These are phyloP conservation scores for Megaustenia siamemsis DNA, from an alignment of 2,888 invertebrate genomes.

Conservation along the genomic window DNA sequence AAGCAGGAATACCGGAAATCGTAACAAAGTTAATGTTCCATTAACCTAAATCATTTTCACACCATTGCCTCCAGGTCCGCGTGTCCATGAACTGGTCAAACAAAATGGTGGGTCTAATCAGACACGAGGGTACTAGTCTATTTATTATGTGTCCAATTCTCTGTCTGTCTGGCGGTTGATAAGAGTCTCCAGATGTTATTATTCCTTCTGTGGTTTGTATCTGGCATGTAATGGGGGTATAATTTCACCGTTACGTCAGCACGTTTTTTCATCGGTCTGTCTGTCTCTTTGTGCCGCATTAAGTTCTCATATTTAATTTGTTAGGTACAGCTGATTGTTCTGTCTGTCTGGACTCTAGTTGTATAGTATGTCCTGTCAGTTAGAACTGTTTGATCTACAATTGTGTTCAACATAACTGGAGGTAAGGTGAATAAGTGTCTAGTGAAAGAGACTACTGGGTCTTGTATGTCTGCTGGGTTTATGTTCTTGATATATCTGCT, in stretches of 20 bases:
- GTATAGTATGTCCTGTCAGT: background rate
- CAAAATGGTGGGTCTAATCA: slow-evolving; percentile 6
- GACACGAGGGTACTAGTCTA: background rate
- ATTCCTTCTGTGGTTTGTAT: background rate
- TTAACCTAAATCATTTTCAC: slow-evolving; percentile 19
- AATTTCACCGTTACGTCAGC: too few relatives aligned
- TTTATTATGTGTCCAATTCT: background rate
- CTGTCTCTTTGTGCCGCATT: too few relatives aligned
- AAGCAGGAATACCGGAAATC: background rate
- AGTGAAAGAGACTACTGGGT: too few relatives aligned
- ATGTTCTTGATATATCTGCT: too few relatives aligned
- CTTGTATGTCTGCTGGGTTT: too few relatives aligned
- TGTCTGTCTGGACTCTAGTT: too few relatives aligned
- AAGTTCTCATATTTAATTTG: too few relatives aligned
- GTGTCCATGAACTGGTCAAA: background rate
- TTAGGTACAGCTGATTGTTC: too few relatives aligned
- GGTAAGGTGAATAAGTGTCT: background rate
- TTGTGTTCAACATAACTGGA: background rate
- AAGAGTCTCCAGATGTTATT: background rate
- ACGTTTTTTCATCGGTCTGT: too few relatives aligned
- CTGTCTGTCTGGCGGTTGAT: background rate
- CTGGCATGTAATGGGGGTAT: too few relatives aligned
- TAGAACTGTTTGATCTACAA: background rate
- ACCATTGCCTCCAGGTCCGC: background rate
- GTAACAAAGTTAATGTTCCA: slow-evolving; percentile 20